Evolutionary conservation across 1,140 invertebrate species (phyloP).

Genomic region (Pseudoatta argentina): DNA sequence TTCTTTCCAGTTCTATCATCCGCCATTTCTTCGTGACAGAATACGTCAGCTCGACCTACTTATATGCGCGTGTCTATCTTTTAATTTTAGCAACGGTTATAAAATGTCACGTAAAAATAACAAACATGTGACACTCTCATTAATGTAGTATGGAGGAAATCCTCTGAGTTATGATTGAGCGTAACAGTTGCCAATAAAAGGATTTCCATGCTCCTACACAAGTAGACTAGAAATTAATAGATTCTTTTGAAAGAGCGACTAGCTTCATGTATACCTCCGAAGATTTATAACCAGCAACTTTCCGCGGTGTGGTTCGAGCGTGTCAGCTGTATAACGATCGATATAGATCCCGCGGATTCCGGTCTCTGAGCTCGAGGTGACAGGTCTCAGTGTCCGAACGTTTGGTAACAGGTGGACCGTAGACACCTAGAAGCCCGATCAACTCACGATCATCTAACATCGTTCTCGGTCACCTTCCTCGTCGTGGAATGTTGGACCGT

Average conservation of each 20-base stretch:
- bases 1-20: background rate
- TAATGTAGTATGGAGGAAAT: constrained; percentile 14
- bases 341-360: constrained; percentile 68
- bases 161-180: constrained; percentile 28
- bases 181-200: constrained; percentile 47
- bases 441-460: background rate
- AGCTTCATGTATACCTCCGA: constrained; percentile 47
- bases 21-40: constrained; percentile 6
- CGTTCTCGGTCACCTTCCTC: constrained; percentile 19
- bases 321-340: constrained; percentile 71
- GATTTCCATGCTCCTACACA: constrained; percentile 35
- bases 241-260: constrained; percentile 62
- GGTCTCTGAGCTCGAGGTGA: constrained; percentile 32
- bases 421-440: constrained; percentile 40
- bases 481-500: constrained; percentile 78
- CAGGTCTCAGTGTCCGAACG: constrained; percentile 56
- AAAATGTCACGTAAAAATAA: constrained; percentile 55
- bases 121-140: constrained; percentile 52
- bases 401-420: constrained; percentile 79
- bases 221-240: constrained; percentile 57
- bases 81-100: constrained; percentile 49
- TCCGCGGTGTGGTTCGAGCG: constrained; percentile 47
- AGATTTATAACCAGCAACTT: constrained; percentile 64
- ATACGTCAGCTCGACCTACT: constrained; percentile 21
- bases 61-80: background rate